Percentiles rank a stretch among this genome's conserved stretches.
phyloP scores from a whole-genome alignment of 2,113 vertebrate species.

The Sinocyclocheilus maitianheensis region DNA sequence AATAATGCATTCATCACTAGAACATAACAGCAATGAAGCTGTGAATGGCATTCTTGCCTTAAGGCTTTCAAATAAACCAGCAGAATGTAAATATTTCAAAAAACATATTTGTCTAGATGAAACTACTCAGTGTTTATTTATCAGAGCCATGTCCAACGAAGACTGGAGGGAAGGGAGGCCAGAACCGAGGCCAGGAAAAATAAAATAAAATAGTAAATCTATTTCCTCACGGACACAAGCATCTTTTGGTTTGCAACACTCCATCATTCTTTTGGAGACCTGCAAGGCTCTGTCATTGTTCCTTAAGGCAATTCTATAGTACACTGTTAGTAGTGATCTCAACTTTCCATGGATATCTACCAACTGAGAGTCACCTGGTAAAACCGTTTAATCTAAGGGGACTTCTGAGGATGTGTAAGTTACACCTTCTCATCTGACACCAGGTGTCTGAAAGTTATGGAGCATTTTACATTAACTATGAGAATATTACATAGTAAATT shows the following conservation, averaged over 20 bases:
- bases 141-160: neutral
- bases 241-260: conserved; percentile 5
- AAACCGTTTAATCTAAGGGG: neutral
- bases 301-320: neutral
- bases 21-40: neutral
- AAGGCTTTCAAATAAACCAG: neutral
- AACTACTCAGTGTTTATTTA: neutral
- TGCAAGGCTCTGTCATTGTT: neutral
- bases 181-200: neutral
- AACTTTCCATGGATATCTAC: neutral
- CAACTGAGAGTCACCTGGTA: neutral
- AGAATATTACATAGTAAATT: neutral
- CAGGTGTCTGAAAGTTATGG: neutral
- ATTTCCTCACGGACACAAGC: neutral
- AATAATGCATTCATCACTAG: neutral
- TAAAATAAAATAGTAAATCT: neutral
- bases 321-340: neutral
- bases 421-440: neutral
- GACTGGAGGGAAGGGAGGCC: neutral
- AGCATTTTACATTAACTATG: neutral
- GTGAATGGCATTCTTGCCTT: neutral
- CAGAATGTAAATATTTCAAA: neutral
- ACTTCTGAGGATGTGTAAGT: neutral
- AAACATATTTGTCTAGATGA: neutral
- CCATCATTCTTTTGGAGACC: conserved; percentile 7